Conservation (phyloP, 30 jellyfish, hydroid and myxozoan species). For the Haliclystus octoradiatus region DNA sequence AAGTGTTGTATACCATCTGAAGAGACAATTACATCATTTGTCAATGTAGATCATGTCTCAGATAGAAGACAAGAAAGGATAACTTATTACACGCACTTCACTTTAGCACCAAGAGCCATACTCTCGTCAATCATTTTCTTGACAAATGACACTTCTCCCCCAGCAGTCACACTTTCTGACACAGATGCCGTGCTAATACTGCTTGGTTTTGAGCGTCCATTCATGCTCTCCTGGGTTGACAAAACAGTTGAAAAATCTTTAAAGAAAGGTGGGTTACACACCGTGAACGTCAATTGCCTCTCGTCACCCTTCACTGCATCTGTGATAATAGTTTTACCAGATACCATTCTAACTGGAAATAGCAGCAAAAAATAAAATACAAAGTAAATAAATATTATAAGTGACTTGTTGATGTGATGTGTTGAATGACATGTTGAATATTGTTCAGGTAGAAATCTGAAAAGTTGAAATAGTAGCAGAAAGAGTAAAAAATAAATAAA, state of each 20-base stretch:
- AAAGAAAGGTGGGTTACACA: conserved; percentile 98
- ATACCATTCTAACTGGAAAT: no score
- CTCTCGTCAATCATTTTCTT: conserved; percentile 68
- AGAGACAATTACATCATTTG: background rate
- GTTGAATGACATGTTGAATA: no score
- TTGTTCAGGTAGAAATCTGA: no score
- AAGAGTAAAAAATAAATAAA: no score
- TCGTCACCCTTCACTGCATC: no score
- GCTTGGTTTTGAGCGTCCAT: conserved; percentile 60
- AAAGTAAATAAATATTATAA: no score
- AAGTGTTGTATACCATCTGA: conserved; percentile 83
- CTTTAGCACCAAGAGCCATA: conserved; percentile 17
- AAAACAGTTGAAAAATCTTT: conserved; percentile 51
- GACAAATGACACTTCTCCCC: conserved; percentile 91
- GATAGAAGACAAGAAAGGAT: background rate
- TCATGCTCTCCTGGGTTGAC: conserved; percentile 42
- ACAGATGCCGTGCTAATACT: conserved; percentile 68
- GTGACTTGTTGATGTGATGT: no score
- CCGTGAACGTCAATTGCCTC: no score
- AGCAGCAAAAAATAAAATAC: no score
- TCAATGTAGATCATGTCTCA: background rate
- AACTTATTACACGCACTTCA: conserved; percentile 36
- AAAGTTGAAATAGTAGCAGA: no score
- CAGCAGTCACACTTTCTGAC: conserved; percentile 54
- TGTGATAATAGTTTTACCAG: no score